Conservation (phyloP, 1,140 invertebrate species). For the Drosophila fuyamai region DNA sequence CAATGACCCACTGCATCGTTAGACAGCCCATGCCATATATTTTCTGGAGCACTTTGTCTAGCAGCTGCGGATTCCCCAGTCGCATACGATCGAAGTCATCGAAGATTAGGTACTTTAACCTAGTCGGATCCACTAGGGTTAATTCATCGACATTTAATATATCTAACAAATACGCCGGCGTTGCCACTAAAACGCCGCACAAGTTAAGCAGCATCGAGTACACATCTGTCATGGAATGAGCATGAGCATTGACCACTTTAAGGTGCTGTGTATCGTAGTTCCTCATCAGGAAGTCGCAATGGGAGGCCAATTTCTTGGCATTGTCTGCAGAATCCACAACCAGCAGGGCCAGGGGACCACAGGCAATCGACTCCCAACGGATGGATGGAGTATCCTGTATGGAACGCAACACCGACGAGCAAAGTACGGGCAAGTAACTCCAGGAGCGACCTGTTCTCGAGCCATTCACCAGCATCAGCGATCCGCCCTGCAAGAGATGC, state of each 20-base stretch:
- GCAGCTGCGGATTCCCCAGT: background rate
- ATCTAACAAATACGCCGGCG: background rate
- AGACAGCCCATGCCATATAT: background rate
- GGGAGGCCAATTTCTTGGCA: constrained; percentile 1
- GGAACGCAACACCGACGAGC: constrained; percentile 26
- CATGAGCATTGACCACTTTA: constrained; percentile 49
- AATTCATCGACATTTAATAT: constrained; percentile 19
- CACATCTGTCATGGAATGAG: background rate
- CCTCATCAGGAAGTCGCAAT: constrained; percentile 34
- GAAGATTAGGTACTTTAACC: constrained; percentile 34
- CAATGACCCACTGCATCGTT: constrained; percentile 28
- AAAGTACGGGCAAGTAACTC: constrained; percentile 54
- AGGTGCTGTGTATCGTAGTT: background rate
- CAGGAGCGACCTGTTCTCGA: constrained; percentile 37
- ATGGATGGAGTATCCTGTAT: background rate
- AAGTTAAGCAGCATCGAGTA: constrained; percentile 39
- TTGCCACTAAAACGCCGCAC: constrained; percentile 60
- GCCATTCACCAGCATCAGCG: constrained; percentile 33
- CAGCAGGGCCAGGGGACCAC: constrained; percentile 55
- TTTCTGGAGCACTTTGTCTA: constrained; percentile 20
- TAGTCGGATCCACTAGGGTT: constrained; percentile 14
- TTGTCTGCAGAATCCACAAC: constrained; percentile 29
- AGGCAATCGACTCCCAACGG: rapidly evolving
- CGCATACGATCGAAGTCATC: constrained; percentile 58
- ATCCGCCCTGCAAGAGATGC: constrained; percentile 38